Evolutionary conservation across 2,888 invertebrate genomes (phyloP).

Genomic region (Ceratothoa steindachneri): DNA sequence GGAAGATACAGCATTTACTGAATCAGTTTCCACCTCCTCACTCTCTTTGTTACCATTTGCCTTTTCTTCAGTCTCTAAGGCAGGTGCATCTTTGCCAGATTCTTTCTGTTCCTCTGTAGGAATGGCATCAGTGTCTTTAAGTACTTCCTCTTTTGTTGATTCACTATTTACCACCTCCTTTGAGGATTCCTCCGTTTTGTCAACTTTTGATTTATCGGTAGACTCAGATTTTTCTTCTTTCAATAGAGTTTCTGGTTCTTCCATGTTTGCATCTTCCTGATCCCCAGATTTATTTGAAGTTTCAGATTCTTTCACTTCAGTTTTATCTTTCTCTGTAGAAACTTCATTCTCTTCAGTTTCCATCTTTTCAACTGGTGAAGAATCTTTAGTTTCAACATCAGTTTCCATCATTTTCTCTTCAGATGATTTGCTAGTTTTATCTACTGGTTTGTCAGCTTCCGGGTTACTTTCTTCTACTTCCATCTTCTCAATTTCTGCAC

Average conservation of each 20-base stretch:
- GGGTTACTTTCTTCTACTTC: neutral
- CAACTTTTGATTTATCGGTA: neutral
- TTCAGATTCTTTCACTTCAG: neutral
- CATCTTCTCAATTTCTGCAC: neutral
- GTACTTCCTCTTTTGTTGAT: neutral
- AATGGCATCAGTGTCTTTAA: neutral
- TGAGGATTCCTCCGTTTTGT: neutral
- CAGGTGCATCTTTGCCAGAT: neutral
- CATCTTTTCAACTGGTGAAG: neutral
- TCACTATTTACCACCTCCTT: neutral
- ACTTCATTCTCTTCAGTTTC: neutral
- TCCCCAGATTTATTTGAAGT: constrained; percentile 4
- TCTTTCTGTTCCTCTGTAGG: neutral
- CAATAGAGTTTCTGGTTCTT: no score
- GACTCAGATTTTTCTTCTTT: no score
- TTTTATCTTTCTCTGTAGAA: neutral
- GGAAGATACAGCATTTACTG: no score
- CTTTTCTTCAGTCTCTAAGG: neutral
- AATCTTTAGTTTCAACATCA: neutral
- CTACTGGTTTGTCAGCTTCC: neutral
- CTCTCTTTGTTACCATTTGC: neutral
- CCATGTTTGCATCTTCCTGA: no score
- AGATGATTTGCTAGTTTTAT: neutral
- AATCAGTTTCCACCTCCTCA: neutral
- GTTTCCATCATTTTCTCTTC: constrained; percentile 9